A percentile compares a stretch with the other conserved stretches of the same genome.
Evolutionary conservation across 2,113 vertebrate species (phyloP).

Genomic region (Heterochromis multidens): DNA sequence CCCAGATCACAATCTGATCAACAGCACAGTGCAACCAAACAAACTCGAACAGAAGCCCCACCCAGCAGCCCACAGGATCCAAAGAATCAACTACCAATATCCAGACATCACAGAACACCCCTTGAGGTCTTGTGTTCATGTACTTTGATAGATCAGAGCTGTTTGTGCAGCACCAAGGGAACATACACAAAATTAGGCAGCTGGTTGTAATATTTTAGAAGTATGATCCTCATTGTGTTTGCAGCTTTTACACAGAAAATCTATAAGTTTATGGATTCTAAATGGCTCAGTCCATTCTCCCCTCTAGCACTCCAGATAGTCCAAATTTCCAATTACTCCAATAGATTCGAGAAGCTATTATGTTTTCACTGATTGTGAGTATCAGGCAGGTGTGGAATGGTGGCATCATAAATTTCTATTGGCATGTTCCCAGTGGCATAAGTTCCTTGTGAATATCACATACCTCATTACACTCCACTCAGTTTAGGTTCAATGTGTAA

Average conservation of each 20-base stretch:
- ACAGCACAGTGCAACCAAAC: neutral
- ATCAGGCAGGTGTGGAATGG: conserved; percentile 42
- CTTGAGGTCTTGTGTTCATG: neutral
- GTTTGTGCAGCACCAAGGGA: neutral
- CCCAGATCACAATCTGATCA: neutral
- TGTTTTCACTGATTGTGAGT: conserved; percentile 15
- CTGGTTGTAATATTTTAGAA: neutral
- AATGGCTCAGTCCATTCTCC: neutral
- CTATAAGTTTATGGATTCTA: neutral
- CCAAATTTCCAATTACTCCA: conserved; percentile 1
- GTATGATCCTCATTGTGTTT: neutral
- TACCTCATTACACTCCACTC: conserved; percentile 65
- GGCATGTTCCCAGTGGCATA: conserved; percentile 49
- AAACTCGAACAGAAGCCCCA: neutral
- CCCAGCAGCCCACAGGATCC: neutral
- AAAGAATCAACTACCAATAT: neutral
- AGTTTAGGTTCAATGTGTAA: conserved; percentile 69
- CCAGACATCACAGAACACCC: neutral
- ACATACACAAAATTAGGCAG: neutral
- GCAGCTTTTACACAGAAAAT: neutral
- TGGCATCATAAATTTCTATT: conserved; percentile 49
- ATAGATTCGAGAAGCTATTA: neutral
- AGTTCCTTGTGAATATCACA: conserved; percentile 65
- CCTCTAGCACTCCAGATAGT: neutral
- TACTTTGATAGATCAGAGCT: neutral